These are phyloP conservation scores for Rhadina sibilatrix DNA, from an alignment of 2,113 vertebrate species.

Conservation along the genomic window DNA sequence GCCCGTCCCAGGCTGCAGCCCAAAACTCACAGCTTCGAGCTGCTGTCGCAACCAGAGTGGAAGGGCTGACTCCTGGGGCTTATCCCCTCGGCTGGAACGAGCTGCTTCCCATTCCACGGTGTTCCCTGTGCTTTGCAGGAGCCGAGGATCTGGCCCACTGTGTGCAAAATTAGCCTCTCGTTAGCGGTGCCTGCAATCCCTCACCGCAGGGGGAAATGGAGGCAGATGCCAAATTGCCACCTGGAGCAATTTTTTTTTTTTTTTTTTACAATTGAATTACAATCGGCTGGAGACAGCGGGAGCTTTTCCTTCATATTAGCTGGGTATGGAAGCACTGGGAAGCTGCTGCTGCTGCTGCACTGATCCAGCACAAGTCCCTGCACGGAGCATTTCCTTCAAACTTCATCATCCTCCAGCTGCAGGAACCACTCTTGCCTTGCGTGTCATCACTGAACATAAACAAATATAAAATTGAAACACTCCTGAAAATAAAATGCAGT, in stretches of 20 bases:
- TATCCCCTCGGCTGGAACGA: not conserved
- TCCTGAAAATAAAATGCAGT: not conserved
- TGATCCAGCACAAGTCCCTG: not conserved
- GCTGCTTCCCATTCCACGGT: not conserved
- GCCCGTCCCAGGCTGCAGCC: not conserved
- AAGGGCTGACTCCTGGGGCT: not conserved
- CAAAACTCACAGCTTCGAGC: not conserved
- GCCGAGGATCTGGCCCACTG: not conserved
- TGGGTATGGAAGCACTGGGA: not conserved
- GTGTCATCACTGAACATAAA: not conserved
- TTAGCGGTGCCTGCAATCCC: not conserved
- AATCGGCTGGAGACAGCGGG: not conserved
- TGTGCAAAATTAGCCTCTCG: not conserved
- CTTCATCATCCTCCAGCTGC: not conserved
- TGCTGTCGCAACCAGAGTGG: not conserved
- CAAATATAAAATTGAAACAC: not conserved
- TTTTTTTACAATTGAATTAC: not conserved
- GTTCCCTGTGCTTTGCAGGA: not conserved
- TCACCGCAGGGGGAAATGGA: not conserved
- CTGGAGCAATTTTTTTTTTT: constrained; percentile 19
- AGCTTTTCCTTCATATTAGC: not conserved
- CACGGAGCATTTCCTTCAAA: not conserved
- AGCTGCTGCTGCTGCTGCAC: not conserved
- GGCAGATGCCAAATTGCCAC: constrained; percentile 29
- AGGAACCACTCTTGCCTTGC: not conserved